These are phyloP conservation scores for Psittacara wagleri DNA, from an alignment of 2,113 vertebrate species.

Conservation along the genomic window DNA sequence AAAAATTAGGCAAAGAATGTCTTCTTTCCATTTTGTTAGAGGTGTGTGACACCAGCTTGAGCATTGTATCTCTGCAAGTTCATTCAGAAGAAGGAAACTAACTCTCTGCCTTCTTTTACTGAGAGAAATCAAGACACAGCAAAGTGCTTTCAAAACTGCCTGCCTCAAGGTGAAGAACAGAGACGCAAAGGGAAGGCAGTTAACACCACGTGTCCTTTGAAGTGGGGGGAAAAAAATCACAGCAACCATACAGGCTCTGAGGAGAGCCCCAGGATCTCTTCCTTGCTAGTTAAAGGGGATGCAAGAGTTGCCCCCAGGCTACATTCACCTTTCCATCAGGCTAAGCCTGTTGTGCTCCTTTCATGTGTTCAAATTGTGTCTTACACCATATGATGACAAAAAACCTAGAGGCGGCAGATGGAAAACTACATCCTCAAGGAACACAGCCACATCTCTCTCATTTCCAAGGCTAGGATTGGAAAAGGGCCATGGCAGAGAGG, in stretches of 20 bases:
- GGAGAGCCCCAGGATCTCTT: conserved; percentile 33
- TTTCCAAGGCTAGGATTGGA: background rate
- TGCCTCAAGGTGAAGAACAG: background rate
- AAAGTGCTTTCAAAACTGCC: background rate
- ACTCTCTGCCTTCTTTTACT: background rate
- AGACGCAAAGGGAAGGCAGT: background rate
- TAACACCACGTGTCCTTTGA: background rate
- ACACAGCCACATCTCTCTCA: fast-evolving
- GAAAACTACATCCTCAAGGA: background rate
- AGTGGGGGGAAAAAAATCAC: background rate
- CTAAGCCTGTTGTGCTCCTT: background rate
- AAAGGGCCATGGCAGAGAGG: background rate
- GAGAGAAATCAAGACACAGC: background rate
- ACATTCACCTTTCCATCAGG: conserved; percentile 32
- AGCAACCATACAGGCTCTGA: background rate
- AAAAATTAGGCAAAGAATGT: background rate
- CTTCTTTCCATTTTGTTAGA: background rate
- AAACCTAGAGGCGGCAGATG: background rate
- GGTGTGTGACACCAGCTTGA: fast-evolving
- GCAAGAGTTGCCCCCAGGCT: conserved; percentile 12
- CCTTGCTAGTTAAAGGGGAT: background rate
- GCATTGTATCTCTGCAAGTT: background rate
- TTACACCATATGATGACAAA: background rate
- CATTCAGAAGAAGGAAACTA: background rate
- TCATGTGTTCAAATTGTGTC: background rate